Base-by-base conservation (phyloP, 2,113 vertebrate genomes). In the Condylura cristata region DNA sequence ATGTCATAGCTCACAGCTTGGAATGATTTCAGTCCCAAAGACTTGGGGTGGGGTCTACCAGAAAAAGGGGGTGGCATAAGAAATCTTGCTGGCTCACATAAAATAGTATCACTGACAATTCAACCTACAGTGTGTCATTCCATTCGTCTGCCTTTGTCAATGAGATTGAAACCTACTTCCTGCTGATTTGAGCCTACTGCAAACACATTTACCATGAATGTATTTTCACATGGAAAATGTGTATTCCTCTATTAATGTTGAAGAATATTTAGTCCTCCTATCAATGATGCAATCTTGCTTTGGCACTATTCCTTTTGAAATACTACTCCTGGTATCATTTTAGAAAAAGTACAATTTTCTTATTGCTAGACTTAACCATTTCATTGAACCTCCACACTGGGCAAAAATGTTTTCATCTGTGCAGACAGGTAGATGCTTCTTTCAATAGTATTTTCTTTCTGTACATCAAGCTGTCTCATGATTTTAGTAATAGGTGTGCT, bases 271-370 rank as follows among this genome's bases (percentile, higher is more conserved):
- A 56, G 1, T 20, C 53, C 53, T 56, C 53, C 53, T 6, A 56
- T 56, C 20, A 81, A 86, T 5, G 66, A 39, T 24, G 13, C 17
- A 44, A 56, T 4, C n/a, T 26, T 24, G 22, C n/a, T 89, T 75
- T 91, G 51, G 14, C 51, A 51, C 9, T 9, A 65, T 82, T 89
- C 37, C 18, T 86, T 93, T 84, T 39, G 46, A 91, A 90, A 79
- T 53, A 24, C 18, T 72, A 74, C 39, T 4, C 66, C 48, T 72
- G 34, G 2, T 44, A 66, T 90, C 1, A 26, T 72, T 88, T 70
- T 87, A 75, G 14, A 53, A 58, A 90, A 63, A 37, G 2, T 83
- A 0, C 3, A 72, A 60, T 48, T 68, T 6, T 61, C 4, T 68
- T 6, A 94, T 13, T 72, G 22, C 44, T 93, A 2, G 10, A 28